Percentiles rank a stretch among this genome's conserved stretches.
Conservation (phyloP, 2,888 invertebrate genomes). For the Dryocosmus kuriphilus region DNA sequence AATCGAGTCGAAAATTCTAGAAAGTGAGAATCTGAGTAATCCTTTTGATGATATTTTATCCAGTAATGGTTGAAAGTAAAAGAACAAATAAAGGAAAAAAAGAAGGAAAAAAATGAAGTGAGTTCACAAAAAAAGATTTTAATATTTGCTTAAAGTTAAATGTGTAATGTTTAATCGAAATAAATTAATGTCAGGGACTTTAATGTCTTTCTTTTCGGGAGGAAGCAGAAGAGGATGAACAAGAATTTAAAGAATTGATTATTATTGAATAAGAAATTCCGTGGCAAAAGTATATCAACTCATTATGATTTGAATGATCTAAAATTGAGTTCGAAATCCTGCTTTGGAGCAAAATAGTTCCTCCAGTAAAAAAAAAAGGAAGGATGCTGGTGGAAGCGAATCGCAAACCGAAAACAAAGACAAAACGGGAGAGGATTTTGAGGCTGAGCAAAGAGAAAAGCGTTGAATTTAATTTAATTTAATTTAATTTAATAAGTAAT, state of each 20-base stretch:
- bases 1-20: no score
- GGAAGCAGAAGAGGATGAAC: slow-evolving; percentile 97
- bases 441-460: slow-evolving; percentile 72
- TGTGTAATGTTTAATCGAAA: background rate
- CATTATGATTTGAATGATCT: slow-evolving; percentile 96
- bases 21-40: slow-evolving; percentile 90
- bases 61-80: slow-evolving; percentile 76
- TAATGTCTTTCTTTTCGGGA: slow-evolving; percentile 96
- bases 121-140: slow-evolving; percentile 58
- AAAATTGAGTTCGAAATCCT: slow-evolving; percentile 88
- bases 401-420: slow-evolving; percentile 70
- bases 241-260: slow-evolving; percentile 84
- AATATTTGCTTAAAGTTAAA: no score
- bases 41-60: slow-evolving; percentile 96
- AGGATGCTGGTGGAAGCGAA: slow-evolving; percentile 62
- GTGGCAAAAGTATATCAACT: slow-evolving; percentile 94
- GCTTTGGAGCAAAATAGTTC: slow-evolving; percentile 77
- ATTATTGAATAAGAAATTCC: slow-evolving; percentile 83
- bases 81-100: slow-evolving; percentile 81
- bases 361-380: slow-evolving; percentile 50
- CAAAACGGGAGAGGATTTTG: slow-evolving; percentile 59
- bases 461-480: no score
- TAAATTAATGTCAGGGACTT: slow-evolving; percentile 86
- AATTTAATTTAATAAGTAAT: slow-evolving; percentile 42
- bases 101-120: slow-evolving; percentile 84